phyloP scores from a whole-genome alignment of 2,888 invertebrate species.

The Latrodectus elegans region DNA sequence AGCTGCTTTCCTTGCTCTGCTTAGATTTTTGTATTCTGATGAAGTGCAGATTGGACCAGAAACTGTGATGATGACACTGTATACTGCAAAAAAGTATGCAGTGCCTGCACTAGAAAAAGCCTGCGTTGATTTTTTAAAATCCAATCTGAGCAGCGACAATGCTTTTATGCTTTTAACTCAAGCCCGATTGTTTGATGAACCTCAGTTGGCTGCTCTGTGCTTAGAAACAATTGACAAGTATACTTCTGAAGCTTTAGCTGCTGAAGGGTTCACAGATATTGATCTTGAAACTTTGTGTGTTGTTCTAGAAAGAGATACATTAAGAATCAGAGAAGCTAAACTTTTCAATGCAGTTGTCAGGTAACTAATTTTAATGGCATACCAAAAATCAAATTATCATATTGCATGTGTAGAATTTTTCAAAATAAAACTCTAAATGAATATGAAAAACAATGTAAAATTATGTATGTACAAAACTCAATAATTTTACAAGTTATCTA shows the following conservation, averaged over 20 bases:
- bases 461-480: no score
- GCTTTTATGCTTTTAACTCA: constrained; percentile 86
- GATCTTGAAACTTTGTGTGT: constrained; percentile 86
- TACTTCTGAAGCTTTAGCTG: constrained; percentile 85
- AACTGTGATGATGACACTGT: constrained; percentile 89
- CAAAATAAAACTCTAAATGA: no score
- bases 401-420: not conserved
- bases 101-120: constrained; percentile 87
- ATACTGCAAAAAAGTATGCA: constrained; percentile 90
- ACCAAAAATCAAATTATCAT: not conserved
- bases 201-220: constrained; percentile 86
- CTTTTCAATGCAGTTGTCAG: constrained; percentile 84
- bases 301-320: constrained; percentile 85
- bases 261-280: constrained; percentile 88
- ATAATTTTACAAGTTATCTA: no score
- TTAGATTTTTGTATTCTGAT: constrained; percentile 84
- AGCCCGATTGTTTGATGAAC: constrained; percentile 88
- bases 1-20: constrained; percentile 84
- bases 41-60: constrained; percentile 89
- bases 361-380: constrained; percentile 72
- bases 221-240: constrained; percentile 89
- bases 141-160: constrained; percentile 86
- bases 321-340: constrained; percentile 85
- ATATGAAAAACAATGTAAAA: no score
- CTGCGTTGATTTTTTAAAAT: constrained; percentile 85